These are phyloP conservation scores for Blastobasis adustella DNA, from an alignment of 2,888 invertebrate genomes.

Conservation along the genomic window DNA sequence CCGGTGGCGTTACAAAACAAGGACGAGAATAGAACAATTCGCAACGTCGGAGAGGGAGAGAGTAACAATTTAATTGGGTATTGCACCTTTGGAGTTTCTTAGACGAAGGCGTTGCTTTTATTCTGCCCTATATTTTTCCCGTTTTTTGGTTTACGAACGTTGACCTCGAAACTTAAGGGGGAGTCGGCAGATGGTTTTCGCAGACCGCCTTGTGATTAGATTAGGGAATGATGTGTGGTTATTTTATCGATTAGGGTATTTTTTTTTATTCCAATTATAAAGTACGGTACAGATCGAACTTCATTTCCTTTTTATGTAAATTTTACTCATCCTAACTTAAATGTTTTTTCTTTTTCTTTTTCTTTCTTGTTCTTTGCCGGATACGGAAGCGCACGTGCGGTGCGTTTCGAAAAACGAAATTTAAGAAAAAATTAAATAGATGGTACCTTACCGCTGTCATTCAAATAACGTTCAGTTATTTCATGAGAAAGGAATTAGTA, in stretches of 20 bases:
- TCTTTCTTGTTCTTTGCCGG: too few relatives aligned
- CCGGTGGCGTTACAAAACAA: neutral
- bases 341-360: too few relatives aligned
- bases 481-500: too few relatives aligned
- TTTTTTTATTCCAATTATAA: too few relatives aligned
- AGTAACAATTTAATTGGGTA: neutral
- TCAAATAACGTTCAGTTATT: too few relatives aligned
- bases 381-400: too few relatives aligned
- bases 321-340: too few relatives aligned
- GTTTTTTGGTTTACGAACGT: conserved; percentile 20
- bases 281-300: too few relatives aligned
- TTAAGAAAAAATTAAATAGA: too few relatives aligned
- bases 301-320: too few relatives aligned
- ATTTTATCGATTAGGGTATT: neutral
- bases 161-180: conserved; percentile 24
- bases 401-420: too few relatives aligned
- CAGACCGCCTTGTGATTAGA: conserved; percentile 15
- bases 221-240: conserved; percentile 13
- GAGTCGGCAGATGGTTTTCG: conserved; percentile 23
- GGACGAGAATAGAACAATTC: conserved; percentile 5
- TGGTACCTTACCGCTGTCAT: too few relatives aligned
- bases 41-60: neutral
- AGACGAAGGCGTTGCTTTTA: conserved; percentile 19
- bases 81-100: conserved; percentile 22
- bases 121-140: conserved; percentile 15